Base-by-base conservation (phyloP, 2,888 invertebrate species). In the Ichneumoninae sp. region DNA sequence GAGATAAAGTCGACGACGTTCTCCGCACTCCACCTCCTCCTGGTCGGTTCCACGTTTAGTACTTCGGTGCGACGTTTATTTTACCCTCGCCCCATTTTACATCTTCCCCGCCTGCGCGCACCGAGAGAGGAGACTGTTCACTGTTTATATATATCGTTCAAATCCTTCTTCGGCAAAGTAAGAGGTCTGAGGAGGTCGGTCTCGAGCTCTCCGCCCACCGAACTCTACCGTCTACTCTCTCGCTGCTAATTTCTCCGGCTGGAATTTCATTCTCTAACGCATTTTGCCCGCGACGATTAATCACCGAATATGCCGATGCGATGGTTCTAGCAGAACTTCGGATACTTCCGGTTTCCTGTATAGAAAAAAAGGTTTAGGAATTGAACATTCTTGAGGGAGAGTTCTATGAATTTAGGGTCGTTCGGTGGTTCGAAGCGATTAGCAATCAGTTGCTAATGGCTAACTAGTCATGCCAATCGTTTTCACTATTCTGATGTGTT, bases 1-100 rank as follows among this genome's bases (percentile, higher is more conserved):
- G 89, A 90, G 91, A 91, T 91, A 90, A 92, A 92, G 91, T 92
- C 90, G 90, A 90, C 90, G 79, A 82, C 79, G 87, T 89, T 90
- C 88, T 90, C 65, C 16, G 13, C 33, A n/a, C 50, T 60, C 16
- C 50, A 47, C 50, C 52, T 79, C 22, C 70, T 57, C 66, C 22
- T 60, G 50, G 40, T 66, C 76, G 68, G 52, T 19, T 70, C 30
- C 4, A 10, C 70, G 70, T 75, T 81, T 75, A 52, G 79, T 82
- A 71, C 79, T 85, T 82, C 75, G 73, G 50, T 50, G 75, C 52
- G 88, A 87, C 88, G 89, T 89, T 91, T 90, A 89, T 88, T 90
- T 90, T 88, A 86, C 88, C 88, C 89, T 87, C 87, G 88, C 86
- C 81, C 89, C 79, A 88, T 89, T 89, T 87, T 73, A 60, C 77